phyloP scores from a whole-genome alignment of 1,140 invertebrate genomes.

The Diprion similis region DNA sequence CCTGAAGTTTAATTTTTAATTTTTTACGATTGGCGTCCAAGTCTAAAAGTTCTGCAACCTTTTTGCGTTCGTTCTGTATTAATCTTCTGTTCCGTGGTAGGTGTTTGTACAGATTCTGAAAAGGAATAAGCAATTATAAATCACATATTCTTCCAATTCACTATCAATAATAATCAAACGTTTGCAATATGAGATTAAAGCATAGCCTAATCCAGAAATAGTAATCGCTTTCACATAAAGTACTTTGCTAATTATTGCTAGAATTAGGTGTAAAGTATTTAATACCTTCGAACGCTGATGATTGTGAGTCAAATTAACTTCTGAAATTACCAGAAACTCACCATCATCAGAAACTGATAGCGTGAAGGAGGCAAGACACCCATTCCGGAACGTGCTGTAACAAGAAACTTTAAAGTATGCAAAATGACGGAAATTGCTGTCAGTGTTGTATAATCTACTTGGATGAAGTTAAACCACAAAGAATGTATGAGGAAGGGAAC shows the following conservation, averaged over 20 bases:
- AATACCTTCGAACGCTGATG: slow-evolving; percentile 16
- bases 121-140: no score
- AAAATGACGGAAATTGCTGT: no score
- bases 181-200: neutral
- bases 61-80: neutral
- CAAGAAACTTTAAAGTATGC: slow-evolving; percentile 2
- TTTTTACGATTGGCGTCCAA: slow-evolving; percentile 20
- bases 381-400: slow-evolving; percentile 20
- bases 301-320: slow-evolving; percentile 12
- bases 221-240: neutral
- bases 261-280: slow-evolving; percentile 15
- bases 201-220: neutral
- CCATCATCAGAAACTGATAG: neutral
- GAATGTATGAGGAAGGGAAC: no score
- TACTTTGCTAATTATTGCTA: neutral
- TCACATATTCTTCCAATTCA: neutral
- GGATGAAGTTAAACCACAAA: no score
- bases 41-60: slow-evolving; percentile 6
- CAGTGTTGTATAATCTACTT: no score
- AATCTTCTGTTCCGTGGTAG: slow-evolving; percentile 15
- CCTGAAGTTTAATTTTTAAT: slow-evolving; percentile 9
- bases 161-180: neutral
- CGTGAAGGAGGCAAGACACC: slow-evolving; percentile 13
- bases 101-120: slow-evolving; percentile 18
- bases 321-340: neutral